A percentile compares a stretch with the other conserved stretches of the same genome.
Conservation (phyloP, 1,140 invertebrate species). For the Leptopilina boulardi region DNA sequence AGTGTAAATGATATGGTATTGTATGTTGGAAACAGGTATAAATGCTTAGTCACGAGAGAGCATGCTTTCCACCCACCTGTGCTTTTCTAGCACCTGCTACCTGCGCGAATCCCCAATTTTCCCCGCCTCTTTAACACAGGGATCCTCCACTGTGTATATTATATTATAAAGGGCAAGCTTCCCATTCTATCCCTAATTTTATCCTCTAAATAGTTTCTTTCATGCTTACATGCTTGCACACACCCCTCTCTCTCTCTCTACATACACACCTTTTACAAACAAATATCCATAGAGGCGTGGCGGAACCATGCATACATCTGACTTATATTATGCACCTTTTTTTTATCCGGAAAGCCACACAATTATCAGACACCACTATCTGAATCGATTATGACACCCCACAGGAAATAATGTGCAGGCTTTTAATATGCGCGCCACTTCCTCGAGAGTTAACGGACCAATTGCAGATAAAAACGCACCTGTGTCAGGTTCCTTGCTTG, state of each 20-base stretch:
- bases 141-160: not conserved
- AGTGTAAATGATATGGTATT: slow-evolving; percentile 55
- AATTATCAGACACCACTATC: slow-evolving; percentile 1
- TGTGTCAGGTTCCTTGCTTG: not conserved
- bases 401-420: slow-evolving; percentile 5
- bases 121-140: slow-evolving; percentile 5
- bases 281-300: slow-evolving; percentile 11
- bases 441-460: not conserved
- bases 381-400: slow-evolving; percentile 23
- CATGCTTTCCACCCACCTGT: slow-evolving; percentile 50
- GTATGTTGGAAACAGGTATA: slow-evolving; percentile 41
- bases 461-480: slow-evolving; percentile 6
- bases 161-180: not conserved
- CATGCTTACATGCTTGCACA: slow-evolving; percentile 18
- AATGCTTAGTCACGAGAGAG: slow-evolving; percentile 20
- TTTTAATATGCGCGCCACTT: slow-evolving; percentile 3
- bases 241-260: not conserved
- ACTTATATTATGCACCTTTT: slow-evolving; percentile 15
- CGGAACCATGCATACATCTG: slow-evolving; percentile 16
- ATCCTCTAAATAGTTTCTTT: slow-evolving; percentile 18
- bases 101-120: slow-evolving; percentile 18
- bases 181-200: not conserved
- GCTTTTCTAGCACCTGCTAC: slow-evolving; percentile 49
- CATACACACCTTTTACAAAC: not conserved
- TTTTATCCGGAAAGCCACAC: slow-evolving; percentile 12